These are phyloP conservation scores for Tinea trinotella DNA, from an alignment of 2,888 invertebrate genomes.

Conservation along the genomic window DNA sequence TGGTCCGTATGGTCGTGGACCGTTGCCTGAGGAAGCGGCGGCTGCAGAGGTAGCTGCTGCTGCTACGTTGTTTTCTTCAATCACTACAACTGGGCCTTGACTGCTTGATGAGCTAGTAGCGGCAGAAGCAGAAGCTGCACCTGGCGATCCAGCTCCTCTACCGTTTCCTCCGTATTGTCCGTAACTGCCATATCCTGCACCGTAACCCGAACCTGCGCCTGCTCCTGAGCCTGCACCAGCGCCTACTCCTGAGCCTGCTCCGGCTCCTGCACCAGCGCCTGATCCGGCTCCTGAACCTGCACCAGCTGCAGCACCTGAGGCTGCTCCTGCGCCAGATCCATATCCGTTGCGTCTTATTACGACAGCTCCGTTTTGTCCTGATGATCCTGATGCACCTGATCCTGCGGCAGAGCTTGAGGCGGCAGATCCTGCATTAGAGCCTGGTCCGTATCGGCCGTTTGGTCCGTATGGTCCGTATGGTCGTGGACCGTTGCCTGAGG, in stretches of 20 bases:
- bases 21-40: too few species aligned
- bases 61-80: too few species aligned
- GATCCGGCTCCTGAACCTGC: constrained; percentile 14
- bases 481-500: constrained; percentile 16
- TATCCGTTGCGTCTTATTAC: constrained; percentile 10
- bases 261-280: constrained; percentile 21
- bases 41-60: too few species aligned
- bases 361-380: background rate
- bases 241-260: constrained; percentile 19
- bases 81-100: too few species aligned
- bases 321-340: constrained; percentile 1
- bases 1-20: too few species aligned
- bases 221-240: constrained; percentile 16
- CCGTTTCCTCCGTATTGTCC: too few species aligned
- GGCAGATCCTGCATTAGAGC: constrained; percentile 16
- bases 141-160: constrained; percentile 17
- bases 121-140: background rate
- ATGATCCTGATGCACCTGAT: background rate
- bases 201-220: too few species aligned
- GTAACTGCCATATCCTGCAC: too few species aligned
- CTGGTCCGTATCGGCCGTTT: constrained; percentile 14
- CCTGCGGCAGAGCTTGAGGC: constrained; percentile 17
- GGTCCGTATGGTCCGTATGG: too few species aligned
- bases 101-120: too few species aligned
- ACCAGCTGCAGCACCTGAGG: constrained; percentile 9